Conservation (phyloP, 2,113 vertebrate species). For the Sclerurus mexicanus region DNA sequence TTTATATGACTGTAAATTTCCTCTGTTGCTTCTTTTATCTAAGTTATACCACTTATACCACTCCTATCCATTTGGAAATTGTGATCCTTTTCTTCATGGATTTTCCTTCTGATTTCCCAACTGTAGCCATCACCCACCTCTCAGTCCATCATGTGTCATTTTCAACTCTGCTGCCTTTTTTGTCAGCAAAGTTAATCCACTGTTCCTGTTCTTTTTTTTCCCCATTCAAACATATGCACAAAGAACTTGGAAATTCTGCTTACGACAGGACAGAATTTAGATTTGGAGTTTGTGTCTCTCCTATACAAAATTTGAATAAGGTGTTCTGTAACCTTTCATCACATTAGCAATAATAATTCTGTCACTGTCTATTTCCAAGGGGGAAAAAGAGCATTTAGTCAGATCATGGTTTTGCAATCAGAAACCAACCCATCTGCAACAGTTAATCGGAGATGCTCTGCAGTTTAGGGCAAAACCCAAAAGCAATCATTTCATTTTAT, state of each 20-base stretch:
- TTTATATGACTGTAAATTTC: neutral
- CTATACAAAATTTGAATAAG: neutral
- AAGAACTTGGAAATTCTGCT: neutral
- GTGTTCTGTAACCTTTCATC: neutral
- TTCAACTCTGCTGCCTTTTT: neutral
- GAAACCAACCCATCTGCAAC: neutral
- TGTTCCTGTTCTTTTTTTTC: rapidly evolving
- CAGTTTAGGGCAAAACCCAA: neutral
- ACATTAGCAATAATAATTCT: rapidly evolving
- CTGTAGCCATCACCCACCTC: neutral
- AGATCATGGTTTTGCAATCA: neutral
- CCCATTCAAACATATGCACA: neutral
- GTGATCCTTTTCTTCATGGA: neutral
- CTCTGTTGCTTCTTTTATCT: neutral
- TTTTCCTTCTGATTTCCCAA: neutral
- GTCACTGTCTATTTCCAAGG: neutral
- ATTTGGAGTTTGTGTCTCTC: neutral
- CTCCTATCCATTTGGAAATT: neutral
- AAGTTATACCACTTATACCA: neutral
- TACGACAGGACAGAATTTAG: neutral
- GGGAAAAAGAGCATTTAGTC: neutral
- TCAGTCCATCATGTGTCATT: neutral
- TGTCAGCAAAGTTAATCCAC: neutral
- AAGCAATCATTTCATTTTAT: neutral
- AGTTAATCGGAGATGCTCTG: neutral